Conservation (phyloP, 2,888 invertebrate genomes). For the Chrysolina americana region DNA sequence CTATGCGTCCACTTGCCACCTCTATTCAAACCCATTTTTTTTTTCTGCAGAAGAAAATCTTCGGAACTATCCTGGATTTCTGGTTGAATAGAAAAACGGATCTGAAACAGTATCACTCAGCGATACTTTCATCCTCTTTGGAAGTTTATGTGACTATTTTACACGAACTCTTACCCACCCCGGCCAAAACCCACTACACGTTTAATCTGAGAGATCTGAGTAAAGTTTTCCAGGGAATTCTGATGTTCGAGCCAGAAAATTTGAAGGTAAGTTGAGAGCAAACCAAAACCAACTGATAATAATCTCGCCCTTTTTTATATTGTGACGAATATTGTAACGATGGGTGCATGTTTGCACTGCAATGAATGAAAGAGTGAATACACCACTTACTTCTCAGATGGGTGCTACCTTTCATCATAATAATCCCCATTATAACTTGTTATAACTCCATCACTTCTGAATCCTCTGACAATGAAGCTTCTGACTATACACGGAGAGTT, state of each 20-base stretch:
- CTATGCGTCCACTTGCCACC: too few species aligned
- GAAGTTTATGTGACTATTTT: constrained; percentile 78
- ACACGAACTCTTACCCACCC: constrained; percentile 85
- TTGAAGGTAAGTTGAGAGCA: constrained; percentile 72
- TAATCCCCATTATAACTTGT: too few species aligned
- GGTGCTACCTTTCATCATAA: too few species aligned
- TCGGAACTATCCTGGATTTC: constrained; percentile 79
- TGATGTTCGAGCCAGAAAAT: constrained; percentile 78
- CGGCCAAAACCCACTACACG: constrained; percentile 91
- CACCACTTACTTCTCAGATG: too few species aligned
- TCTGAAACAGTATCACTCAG: constrained; percentile 64
- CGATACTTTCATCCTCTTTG: constrained; percentile 78
- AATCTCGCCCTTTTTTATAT: too few species aligned
- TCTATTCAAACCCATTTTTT: too few species aligned
- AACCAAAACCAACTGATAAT: background rate
- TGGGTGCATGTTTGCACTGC: too few species aligned
- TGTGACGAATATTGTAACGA: too few species aligned
- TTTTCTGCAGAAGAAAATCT: constrained; percentile 59
- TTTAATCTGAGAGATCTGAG: constrained; percentile 91
- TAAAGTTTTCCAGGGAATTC: constrained; percentile 85
- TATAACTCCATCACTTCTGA: too few species aligned
- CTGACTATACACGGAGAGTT: too few species aligned
- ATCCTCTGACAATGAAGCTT: too few species aligned
- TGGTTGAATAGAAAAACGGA: constrained; percentile 73
- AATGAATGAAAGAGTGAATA: too few species aligned